Percentiles rank a stretch among this genome's conserved stretches.
Conservation (phyloP, 2,113 vertebrate genomes). For the Lepus europaeus region DNA sequence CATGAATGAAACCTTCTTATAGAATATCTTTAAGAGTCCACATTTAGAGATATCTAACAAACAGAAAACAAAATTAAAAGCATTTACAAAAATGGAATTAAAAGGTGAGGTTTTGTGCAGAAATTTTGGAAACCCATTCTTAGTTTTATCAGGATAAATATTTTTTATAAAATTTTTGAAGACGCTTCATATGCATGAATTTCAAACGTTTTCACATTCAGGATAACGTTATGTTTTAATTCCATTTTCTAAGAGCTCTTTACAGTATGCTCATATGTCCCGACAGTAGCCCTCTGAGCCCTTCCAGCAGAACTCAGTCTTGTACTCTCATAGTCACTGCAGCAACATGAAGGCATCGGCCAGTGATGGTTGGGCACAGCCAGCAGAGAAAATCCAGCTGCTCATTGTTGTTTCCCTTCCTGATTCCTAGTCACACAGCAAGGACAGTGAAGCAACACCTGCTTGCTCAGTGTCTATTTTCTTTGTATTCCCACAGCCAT, state of each 20-base stretch:
- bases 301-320: background rate
- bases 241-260: no score
- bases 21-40: background rate
- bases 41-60: background rate
- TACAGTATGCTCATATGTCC: background rate
- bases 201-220: no score
- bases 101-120: no score
- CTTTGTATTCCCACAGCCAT: background rate
- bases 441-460: constrained; percentile 26
- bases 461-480: constrained; percentile 26
- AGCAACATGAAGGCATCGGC: background rate
- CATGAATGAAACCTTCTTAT: background rate
- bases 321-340: background rate
- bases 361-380: background rate
- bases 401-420: constrained; percentile 18
- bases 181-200: no score
- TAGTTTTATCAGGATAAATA: no score
- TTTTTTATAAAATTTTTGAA: no score
- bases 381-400: background rate
- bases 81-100: no score
- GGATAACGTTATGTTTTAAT: no score
- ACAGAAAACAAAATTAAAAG: background rate
- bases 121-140: no score
- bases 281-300: background rate
- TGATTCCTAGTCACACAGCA: background rate